Base-by-base conservation (phyloP, 1,140 invertebrate genomes). In the Cryptotermes secundus region DNA sequence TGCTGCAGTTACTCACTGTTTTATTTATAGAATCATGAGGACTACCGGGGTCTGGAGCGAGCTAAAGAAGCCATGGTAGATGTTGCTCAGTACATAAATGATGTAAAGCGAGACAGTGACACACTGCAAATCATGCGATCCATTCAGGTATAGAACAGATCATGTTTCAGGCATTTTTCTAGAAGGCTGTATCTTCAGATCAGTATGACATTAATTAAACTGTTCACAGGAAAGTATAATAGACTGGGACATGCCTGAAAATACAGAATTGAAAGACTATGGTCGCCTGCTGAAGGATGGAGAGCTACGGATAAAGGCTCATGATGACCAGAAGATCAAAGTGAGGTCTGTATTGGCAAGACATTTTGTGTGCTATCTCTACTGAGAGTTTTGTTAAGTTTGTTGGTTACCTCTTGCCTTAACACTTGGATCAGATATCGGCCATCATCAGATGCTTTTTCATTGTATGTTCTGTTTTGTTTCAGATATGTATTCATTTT, bases 1-100 rank as follows among this genome's bases (percentile, higher is more conserved):
- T n/a, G n/a, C n/a, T n/a, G n/a, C n/a, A n/a, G n/a, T n/a, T n/a
- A n/a, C n/a, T 95, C 96, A 88, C 93, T 91, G 79, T 42, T 86
- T 87, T 89, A 42, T 22, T n/a, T 85, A 42, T 86, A 94, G 93
- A 92, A 92, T 86, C 94, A 95, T 86, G 96, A 97, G 84, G 97
- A 99, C 87, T 95, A 95, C 88, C 92, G 93, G 24, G 94, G 94
- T 26, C 89, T 99, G 83, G 94, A 95, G 86, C 93, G 95, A 88
- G 97, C 98, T n/a, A 94, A 97, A 87, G 97, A 99, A 89, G 96
- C 96, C 38, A 99, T 99, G 98, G 93, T 97, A 85, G 98, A 99
- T 90, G 94, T 99, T 42, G 97, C 98, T 24, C 94, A 97, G 87
- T 99, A 97, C 90, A 98, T 99, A 85, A 99, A 99, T 89, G 98